Conservation (phyloP, 2,888 invertebrate species). For the Osmoderma eremita region DNA sequence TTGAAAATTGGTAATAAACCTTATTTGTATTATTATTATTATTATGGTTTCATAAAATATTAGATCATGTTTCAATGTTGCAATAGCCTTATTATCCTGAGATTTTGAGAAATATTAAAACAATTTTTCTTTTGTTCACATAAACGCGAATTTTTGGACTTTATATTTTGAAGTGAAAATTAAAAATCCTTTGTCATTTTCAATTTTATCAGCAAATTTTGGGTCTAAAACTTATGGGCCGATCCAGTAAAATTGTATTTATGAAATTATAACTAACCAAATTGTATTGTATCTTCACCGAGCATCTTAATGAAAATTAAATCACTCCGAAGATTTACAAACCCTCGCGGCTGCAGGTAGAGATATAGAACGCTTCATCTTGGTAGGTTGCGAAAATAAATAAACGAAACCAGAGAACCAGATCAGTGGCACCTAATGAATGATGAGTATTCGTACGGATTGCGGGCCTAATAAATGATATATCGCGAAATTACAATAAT, state of each 20-base stretch:
- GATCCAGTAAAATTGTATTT: background rate
- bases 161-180: no score
- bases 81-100: no score
- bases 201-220: no score
- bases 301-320: constrained; percentile 28
- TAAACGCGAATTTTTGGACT: no score
- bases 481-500: constrained; percentile 41
- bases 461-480: constrained; percentile 40
- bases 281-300: background rate
- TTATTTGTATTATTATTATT: no score
- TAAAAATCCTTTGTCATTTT: no score
- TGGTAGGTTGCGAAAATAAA: constrained; percentile 21
- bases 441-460: constrained; percentile 20
- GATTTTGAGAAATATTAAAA: no score
- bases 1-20: no score
- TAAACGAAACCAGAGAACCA: background rate
- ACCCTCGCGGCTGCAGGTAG: background rate
- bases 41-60: no score
- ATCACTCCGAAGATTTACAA: constrained; percentile 18
- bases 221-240: no score
- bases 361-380: constrained; percentile 13
- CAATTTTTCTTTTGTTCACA: no score
- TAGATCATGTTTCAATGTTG: no score
- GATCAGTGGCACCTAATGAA: constrained; percentile 24
- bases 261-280: background rate